Evolutionary conservation across 2,113 vertebrate species (phyloP).

Genomic region (Engraulis encrasicolus): DNA sequence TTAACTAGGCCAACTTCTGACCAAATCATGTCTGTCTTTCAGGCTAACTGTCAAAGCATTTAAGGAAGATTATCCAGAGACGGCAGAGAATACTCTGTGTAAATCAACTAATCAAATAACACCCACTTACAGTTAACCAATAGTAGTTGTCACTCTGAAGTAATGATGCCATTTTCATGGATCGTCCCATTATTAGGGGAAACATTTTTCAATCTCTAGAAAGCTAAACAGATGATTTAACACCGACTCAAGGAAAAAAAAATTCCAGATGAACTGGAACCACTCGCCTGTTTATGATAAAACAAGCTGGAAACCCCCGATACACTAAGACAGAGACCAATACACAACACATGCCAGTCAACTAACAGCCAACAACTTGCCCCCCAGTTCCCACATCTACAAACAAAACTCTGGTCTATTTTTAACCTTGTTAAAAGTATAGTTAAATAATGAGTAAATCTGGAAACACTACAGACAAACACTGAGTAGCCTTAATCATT

Average conservation of each 20-base stretch:
- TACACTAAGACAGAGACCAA: background rate
- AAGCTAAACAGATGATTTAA: too few species aligned
- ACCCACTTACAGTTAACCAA: background rate
- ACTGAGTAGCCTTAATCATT: background rate
- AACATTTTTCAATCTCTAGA: too few species aligned
- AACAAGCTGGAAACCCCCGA: background rate
- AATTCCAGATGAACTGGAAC: background rate
- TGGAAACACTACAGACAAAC: background rate
- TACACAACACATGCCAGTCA: background rate
- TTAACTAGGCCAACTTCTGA: background rate
- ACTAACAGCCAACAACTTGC: background rate
- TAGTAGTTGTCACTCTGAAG: background rate
- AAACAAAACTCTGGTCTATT: background rate
- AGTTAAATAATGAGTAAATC: background rate
- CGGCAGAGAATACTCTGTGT: slow-evolving; percentile 33
- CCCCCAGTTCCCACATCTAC: background rate
- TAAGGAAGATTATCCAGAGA: background rate
- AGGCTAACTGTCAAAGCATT: background rate
- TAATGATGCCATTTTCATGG: background rate
- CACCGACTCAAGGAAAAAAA: too few species aligned
- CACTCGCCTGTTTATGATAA: background rate
- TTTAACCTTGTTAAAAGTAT: background rate
- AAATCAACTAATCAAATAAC: background rate
- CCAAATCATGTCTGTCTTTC: background rate
- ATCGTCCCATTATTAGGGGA: background rate